Conservation (phyloP, 2,113 vertebrate genomes). For the Toxostoma redivivum region DNA sequence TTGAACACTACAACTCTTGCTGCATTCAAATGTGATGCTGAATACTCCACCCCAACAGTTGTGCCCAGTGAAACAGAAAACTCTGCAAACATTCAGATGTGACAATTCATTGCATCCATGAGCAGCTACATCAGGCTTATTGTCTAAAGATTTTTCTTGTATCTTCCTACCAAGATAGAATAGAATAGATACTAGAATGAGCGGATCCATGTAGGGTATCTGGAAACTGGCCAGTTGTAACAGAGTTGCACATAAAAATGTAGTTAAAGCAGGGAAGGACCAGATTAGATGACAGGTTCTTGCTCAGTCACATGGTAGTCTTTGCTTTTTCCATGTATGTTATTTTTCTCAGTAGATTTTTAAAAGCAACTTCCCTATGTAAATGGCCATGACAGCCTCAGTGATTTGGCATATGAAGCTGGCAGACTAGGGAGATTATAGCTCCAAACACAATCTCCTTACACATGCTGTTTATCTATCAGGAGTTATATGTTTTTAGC, state of each 20-base stretch:
- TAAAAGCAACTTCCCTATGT: neutral
- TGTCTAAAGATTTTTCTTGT: neutral
- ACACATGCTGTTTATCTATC: neutral
- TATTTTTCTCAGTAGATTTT: neutral
- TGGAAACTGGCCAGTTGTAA: neutral
- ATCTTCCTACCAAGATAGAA: neutral
- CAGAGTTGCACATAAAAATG: neutral
- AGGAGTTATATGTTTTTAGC: neutral
- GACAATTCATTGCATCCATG: neutral
- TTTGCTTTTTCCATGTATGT: neutral
- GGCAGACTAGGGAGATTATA: neutral
- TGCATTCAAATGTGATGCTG: slow-evolving; percentile 23
- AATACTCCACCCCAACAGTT: neutral
- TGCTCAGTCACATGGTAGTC: neutral
- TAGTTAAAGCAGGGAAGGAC: neutral
- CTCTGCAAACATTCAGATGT: neutral
- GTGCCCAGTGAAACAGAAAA: neutral
- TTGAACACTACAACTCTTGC: neutral
- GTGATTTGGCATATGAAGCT: neutral
- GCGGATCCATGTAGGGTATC: neutral
- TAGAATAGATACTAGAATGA: neutral
- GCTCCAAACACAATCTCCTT: neutral
- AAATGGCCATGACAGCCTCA: neutral
- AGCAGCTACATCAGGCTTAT: neutral
- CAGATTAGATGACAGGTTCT: neutral